Evolutionary conservation across 1,140 invertebrate species (phyloP).

Genomic region (Melitaea cinxia): DNA sequence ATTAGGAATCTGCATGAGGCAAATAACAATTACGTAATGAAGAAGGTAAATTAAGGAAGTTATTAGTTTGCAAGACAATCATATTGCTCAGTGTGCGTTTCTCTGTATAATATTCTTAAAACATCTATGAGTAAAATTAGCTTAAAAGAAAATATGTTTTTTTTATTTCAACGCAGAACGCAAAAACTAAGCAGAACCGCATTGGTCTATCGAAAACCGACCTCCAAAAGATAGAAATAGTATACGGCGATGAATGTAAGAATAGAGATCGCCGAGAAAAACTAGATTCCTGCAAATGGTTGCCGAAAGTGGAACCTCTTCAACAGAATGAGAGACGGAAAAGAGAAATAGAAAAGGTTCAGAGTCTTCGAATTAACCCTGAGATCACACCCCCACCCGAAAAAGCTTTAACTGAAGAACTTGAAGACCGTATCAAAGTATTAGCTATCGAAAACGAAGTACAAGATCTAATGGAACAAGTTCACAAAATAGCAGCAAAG

Average conservation of each 20-base stretch:
- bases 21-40: no score
- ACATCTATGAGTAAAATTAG: no score
- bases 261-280: constrained; percentile 62
- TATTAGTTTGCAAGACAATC: no score
- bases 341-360: no score
- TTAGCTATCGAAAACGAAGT: constrained; percentile 52
- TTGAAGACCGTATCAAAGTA: constrained; percentile 35
- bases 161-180: constrained; percentile 56
- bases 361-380: constrained; percentile 61
- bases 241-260: constrained; percentile 65
- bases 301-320: no score
- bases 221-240: constrained; percentile 60
- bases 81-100: no score
- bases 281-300: constrained; percentile 64
- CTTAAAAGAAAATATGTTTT: constrained; percentile 18
- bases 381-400: constrained; percentile 59
- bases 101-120: no score
- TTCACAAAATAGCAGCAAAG: constrained; percentile 48
- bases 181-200: constrained; percentile 50
- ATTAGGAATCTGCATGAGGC: no score
- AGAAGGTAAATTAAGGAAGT: no score
- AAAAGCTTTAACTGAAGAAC: constrained; percentile 23
- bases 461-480: constrained; percentile 46
- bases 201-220: constrained; percentile 50
- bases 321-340: no score